Evolutionary conservation across 1,140 invertebrate species (phyloP).

Genomic region (Bicyclus anynana): DNA sequence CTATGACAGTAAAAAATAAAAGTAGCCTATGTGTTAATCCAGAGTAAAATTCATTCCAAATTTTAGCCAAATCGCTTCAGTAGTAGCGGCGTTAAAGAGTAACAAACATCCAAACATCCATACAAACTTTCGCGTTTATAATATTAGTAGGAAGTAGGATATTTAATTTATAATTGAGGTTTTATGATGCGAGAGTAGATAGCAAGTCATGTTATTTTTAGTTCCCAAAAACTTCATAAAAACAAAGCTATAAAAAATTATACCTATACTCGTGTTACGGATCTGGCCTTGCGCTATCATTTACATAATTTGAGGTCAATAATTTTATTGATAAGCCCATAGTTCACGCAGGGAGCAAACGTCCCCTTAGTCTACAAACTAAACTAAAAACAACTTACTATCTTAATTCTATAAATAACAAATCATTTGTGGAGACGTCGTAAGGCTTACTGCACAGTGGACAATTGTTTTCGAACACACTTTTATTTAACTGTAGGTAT

Average conservation of each 20-base stretch:
- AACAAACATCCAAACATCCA: no score
- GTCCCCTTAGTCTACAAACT: constrained; percentile 51
- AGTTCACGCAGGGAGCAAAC: constrained; percentile 32
- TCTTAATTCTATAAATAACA: constrained; percentile 67
- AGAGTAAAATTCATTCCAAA: no score
- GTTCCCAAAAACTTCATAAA: neutral
- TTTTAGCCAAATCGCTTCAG: no score
- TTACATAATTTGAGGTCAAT: constrained; percentile 49
- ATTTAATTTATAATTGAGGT: no score
- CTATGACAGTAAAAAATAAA: no score
- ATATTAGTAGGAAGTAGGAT: no score
- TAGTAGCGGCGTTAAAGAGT: no score
- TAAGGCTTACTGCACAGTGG: constrained; percentile 18
- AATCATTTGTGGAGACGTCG: constrained; percentile 49
- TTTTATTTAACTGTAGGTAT: no score
- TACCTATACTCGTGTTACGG: neutral
- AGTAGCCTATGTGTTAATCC: no score
- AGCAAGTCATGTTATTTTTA: no score
- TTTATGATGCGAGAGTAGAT: no score
- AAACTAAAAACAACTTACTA: constrained; percentile 64
- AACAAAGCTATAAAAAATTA: neutral
- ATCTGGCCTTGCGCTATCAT: constrained; percentile 35
- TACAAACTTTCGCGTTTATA: no score
- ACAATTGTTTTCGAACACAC: neutral
- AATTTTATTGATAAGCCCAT: constrained; percentile 35